A percentile compares a stretch with the other conserved stretches of the same genome.
Evolutionary conservation across 2,888 invertebrate species (phyloP).

Genomic region (Scrobipalpa costella): DNA sequence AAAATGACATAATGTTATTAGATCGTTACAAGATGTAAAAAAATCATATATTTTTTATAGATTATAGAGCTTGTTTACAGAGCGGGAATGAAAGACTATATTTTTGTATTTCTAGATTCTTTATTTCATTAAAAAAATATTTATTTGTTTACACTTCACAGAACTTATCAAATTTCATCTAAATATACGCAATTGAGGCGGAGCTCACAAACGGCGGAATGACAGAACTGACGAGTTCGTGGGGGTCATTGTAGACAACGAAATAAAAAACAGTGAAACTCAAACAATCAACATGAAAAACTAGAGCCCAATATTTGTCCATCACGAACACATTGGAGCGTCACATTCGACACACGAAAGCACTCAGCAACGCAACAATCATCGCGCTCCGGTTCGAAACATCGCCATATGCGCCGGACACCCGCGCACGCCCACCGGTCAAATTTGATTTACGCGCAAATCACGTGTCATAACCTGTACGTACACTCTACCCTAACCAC

Average conservation of each 20-base stretch:
- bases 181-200: neutral
- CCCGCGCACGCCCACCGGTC: constrained; percentile 73
- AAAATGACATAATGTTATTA: no score
- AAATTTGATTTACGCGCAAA: constrained; percentile 81
- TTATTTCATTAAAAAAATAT: no score
- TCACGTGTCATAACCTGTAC: constrained; percentile 76
- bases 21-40: no score
- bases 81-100: no score
- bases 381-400: constrained; percentile 59
- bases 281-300: constrained; percentile 1
- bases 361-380: constrained; percentile 68
- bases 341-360: constrained; percentile 65
- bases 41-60: no score
- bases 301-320: constrained; percentile 46
- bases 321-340: constrained; percentile 63
- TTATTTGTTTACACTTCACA: no score
- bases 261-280: neutral
- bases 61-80: no score
- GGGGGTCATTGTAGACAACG: neutral
- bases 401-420: constrained; percentile 78
- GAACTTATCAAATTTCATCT: no score
- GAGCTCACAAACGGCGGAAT: neutral
- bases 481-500: constrained; percentile 49
- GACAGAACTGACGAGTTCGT: neutral
- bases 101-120: no score